Conservation (phyloP, 2,888 invertebrate genomes). For the Acronicta psi region DNA sequence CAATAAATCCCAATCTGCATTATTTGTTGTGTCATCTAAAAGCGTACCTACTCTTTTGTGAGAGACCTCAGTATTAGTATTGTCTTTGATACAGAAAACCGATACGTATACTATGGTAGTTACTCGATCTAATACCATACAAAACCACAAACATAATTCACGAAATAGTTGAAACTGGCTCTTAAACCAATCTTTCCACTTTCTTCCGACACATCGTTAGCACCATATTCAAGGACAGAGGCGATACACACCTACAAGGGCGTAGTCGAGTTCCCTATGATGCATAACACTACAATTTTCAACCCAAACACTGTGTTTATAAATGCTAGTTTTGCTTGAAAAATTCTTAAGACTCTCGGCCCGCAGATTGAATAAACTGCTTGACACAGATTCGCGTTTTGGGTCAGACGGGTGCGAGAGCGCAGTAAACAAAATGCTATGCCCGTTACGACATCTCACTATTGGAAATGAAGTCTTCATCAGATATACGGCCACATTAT, state of each 20-base stretch:
- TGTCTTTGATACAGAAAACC: too few species aligned
- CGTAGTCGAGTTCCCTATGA: constrained; percentile 70
- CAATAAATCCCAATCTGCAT: too few species aligned
- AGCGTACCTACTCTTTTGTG: too few species aligned
- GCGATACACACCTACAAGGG: constrained; percentile 75
- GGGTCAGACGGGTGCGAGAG: constrained; percentile 83
- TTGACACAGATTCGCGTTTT: constrained; percentile 88
- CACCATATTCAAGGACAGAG: constrained; percentile 81
- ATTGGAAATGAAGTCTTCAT: constrained; percentile 62
- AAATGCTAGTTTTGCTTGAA: constrained; percentile 67
- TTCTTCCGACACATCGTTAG: constrained; percentile 70
- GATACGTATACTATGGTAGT: too few species aligned
- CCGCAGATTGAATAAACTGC: constrained; percentile 88
- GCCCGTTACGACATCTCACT: constrained; percentile 81
- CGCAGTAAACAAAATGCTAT: constrained; percentile 76
- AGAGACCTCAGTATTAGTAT: too few species aligned
- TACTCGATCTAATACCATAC: neutral
- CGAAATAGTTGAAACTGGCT: constrained; percentile 46
- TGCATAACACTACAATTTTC: constrained; percentile 54
- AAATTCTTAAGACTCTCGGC: constrained; percentile 69
- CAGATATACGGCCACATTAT: constrained; percentile 26
- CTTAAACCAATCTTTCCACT: constrained; percentile 57
- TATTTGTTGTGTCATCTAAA: too few species aligned
- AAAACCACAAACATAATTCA: constrained; percentile 27
- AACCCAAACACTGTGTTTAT: constrained; percentile 58